Conservation (phyloP, 2,797 vertebrate genomes). For the Platyrinchus mystaceus region DNA sequence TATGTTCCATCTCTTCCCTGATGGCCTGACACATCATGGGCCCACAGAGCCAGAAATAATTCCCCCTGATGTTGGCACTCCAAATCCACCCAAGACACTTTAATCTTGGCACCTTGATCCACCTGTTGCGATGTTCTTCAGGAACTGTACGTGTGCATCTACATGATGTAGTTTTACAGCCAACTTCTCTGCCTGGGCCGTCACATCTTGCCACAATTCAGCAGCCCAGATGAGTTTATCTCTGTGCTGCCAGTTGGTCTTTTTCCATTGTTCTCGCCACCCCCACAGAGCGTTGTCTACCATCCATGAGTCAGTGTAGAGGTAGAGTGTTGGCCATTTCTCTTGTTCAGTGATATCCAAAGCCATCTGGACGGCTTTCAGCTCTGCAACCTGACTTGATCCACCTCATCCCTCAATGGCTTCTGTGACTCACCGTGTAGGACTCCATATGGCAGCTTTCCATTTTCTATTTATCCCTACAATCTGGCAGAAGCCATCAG, state of each 20-base stretch:
- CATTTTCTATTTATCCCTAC: background rate
- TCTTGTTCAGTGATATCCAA: background rate
- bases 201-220: background rate
- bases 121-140: background rate
- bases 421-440: background rate
- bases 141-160: background rate
- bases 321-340: background rate
- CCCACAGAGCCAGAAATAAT: background rate
- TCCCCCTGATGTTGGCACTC: background rate
- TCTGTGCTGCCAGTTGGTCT: background rate
- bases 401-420: background rate
- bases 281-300: background rate
- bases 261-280: background rate
- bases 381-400: background rate
- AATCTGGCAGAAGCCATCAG: background rate
- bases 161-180: background rate
- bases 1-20: background rate
- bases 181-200: background rate
- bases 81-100: background rate
- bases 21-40: background rate
- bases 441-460: background rate
- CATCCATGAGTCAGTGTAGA: background rate
- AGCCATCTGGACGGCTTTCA: background rate
- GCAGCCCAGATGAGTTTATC: background rate
- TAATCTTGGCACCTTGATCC: background rate